Conservation (phyloP, 2,113 vertebrate genomes). For the Phylloscopus trochilus region DNA sequence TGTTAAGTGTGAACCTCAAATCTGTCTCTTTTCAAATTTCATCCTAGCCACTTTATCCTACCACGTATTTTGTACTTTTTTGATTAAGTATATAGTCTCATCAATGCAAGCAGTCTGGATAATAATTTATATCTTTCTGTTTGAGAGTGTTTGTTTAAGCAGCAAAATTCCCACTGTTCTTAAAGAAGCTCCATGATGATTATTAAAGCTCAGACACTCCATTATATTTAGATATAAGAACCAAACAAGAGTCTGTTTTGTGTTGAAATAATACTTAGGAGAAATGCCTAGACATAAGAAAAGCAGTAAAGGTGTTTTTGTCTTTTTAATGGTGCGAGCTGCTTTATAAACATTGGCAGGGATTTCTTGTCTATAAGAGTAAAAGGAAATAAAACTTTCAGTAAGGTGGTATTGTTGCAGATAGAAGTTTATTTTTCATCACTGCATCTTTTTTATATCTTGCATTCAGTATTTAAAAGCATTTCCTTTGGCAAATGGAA, state of each 20-base stretch:
- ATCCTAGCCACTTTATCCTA: not conserved
- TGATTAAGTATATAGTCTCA: not conserved
- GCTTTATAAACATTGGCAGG: not conserved
- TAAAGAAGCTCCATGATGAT: not conserved
- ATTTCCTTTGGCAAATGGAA: slow-evolving; percentile 20
- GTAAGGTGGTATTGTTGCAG: not conserved
- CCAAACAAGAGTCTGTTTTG: not conserved
- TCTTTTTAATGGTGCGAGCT: not conserved
- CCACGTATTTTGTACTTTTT: not conserved
- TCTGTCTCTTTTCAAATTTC: not conserved
- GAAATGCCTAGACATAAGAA: not conserved
- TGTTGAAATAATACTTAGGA: not conserved
- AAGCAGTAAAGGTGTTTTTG: not conserved
- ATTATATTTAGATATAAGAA: not conserved
- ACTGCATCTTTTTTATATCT: not conserved
- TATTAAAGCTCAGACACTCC: not conserved
- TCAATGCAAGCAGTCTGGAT: not conserved
- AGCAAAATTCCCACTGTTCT: not conserved
- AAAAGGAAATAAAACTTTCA: not conserved
- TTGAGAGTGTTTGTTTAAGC: not conserved
- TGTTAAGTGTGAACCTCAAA: not conserved
- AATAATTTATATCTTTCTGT: not conserved
- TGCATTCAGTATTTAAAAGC: not conserved
- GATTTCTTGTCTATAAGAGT: not conserved
- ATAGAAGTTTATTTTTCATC: not conserved